Evolutionary conservation across 1,140 invertebrate species (phyloP), one percentile per base, ranked within the genome.

Genomic region (Neodiprion lecontei): DNA sequence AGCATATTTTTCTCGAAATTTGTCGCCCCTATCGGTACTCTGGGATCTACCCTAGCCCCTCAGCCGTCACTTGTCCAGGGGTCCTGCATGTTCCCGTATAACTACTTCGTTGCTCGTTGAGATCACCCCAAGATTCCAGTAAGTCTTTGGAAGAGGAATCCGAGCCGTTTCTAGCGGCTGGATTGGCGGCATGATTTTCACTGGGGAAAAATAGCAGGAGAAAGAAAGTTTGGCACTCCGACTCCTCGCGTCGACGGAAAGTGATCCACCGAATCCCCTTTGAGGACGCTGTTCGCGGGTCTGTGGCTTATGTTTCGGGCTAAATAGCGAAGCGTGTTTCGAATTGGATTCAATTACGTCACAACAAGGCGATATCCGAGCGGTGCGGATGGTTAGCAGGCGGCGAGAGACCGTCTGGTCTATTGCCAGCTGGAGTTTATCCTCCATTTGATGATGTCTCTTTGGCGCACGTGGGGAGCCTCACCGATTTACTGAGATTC

Each of bases 1-100:
- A 80, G 80, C 85, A 88, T 87, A 86, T 87, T 87, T 86, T 85
- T 84, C 80, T 83, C 80, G 79, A 87, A 88, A 88, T 87, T 88
- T 87, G 87, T 87, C 87, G 83, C 79, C 76, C 78, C 78, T 88
- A 87, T 88, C 87, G 82, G 74, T 47, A 79, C 74, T 75, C 76
- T 76, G 82, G 82, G 83, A 87, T 88, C 85, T 88, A 87, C 86
- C 86, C 87, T 85, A 82, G 78, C 79, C 2, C 28, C n/a, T 61
- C 53, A 61, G 11, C 53, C 53, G 2, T 61, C 53, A 11, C 53
- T 61, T 1, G 53, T 61, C 53, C 11, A 61, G n/a, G n/a, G n/a
- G n/a, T 61, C n/a, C 11, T 61, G 53, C 53, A 61, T 61, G n/a
- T 40, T 61, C 53, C n/a, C 53, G 53, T 11, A 12, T 40, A 40